Base-by-base conservation (phyloP, 2,113 vertebrate genomes). In the Mugil cephalus region DNA sequence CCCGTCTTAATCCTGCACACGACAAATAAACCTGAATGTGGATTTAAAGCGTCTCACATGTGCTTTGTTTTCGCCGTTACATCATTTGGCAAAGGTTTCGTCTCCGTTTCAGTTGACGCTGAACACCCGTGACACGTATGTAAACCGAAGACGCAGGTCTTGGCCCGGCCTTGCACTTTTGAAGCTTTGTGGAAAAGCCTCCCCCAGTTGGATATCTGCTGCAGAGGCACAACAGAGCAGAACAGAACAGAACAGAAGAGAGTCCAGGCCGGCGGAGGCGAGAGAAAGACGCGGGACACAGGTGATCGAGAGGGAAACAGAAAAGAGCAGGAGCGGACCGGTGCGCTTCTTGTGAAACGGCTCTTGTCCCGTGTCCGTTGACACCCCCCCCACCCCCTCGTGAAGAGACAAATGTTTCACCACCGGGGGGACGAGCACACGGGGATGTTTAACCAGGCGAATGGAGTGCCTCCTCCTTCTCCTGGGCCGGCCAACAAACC, bases 381-480 rank as follows among this genome's bases (percentile, higher is more conserved):
- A 86, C 81, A 30, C 24, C 24, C 24, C 24, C 24, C 24, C 5
- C 24, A 30, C 86, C 73, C 36, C 42, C 59, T 66, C 60, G 50
- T 53, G 60, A 69, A 77, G 75, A 66, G 64, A 82, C 82, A 77
- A 85, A 87, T 86, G 78, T 88, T 89, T 88, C 81, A 74, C 87
- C 87, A 69, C 81, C 77, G 38, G 69, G 81, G 76, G 79, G 87
- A 77, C 61, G 80, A 85, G 75, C 81, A 73, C 82, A 69, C 72
- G 45, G 73, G 84, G 83, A 89, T 87, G 90, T 88, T 86, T 60
- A 85, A 89, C 79, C 86, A 86, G 84, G 54, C 74, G 74, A 76
- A 86, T 92, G 86, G 85, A 91, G 90, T 67, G 81, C 72, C 86
- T 87, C 84, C 86, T 91, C 69, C 78, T 87, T 67, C 71, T 89